phyloP scores from a whole-genome alignment of 2,888 invertebrate species.

The Catonia carolina region DNA sequence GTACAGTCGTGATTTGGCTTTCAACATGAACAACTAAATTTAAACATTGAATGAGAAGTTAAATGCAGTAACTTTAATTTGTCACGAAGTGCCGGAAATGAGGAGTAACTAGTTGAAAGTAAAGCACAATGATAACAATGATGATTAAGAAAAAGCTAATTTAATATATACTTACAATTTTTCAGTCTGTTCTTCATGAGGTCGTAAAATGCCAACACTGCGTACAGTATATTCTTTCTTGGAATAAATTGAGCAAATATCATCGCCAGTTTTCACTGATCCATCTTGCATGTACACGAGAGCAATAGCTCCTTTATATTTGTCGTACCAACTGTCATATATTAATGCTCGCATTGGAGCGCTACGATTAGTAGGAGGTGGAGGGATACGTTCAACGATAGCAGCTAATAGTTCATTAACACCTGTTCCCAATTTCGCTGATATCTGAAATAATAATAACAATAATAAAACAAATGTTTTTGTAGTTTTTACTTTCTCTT shows the following conservation, averaged over 20 bases:
- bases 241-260: conserved; percentile 62
- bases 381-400: conserved; percentile 71
- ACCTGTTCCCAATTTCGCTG: conserved; percentile 87
- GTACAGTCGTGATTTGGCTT: too few relatives aligned
- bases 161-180: conserved; percentile 49
- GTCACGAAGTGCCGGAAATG: too few relatives aligned
- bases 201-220: conserved; percentile 70
- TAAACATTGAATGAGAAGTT: too few relatives aligned
- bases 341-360: conserved; percentile 70
- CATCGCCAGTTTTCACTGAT: conserved; percentile 60
- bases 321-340: conserved; percentile 93
- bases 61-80: too few relatives aligned
- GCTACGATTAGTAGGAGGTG: conserved; percentile 55
- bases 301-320: conserved; percentile 73
- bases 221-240: conserved; percentile 72
- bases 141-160: not conserved
- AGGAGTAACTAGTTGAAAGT: too few relatives aligned
- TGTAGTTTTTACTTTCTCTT: too few relatives aligned
- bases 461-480: conserved; percentile 9
- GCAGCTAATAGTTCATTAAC: conserved; percentile 68
- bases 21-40: too few relatives aligned
- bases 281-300: conserved; percentile 75
- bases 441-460: conserved; percentile 49
- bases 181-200: conserved; percentile 59
- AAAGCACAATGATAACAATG: too few relatives aligned